phyloP scores from a whole-genome alignment of 2,797 vertebrate species.

The Pangasius krempfi region DNA sequence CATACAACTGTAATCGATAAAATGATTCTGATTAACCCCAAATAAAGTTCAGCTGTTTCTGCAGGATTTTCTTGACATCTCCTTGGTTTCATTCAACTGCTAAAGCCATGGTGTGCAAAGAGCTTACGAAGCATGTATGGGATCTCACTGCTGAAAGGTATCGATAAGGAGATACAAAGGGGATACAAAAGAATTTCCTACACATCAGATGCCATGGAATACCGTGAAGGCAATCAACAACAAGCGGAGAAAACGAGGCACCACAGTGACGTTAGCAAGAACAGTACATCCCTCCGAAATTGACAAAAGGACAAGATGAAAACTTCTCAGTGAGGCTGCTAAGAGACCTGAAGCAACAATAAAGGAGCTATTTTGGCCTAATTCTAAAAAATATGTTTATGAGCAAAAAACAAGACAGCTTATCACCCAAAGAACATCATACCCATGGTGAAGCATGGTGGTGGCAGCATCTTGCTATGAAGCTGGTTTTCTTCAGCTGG shows the following conservation, averaged over 20 bases:
- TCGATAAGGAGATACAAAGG: neutral
- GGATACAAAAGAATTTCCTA: neutral
- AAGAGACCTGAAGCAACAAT: neutral
- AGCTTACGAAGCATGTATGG: neutral
- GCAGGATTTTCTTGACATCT: neutral
- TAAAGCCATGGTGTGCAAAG: neutral
- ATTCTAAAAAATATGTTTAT: neutral
- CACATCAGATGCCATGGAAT: neutral
- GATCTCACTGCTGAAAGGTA: neutral
- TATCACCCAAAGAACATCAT: neutral
- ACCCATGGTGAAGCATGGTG: neutral
- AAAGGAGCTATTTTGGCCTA: neutral
- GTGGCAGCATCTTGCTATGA: neutral
- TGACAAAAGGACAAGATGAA: neutral
- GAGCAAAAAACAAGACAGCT: neutral
- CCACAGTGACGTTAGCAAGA: neutral
- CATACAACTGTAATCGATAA: neutral
- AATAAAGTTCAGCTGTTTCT: neutral
- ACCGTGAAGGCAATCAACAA: neutral
- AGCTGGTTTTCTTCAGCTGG: neutral
- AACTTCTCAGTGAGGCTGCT: neutral
- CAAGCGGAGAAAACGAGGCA: neutral
- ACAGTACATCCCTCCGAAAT: neutral
- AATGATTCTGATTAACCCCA: neutral
- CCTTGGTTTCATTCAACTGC: neutral